phyloP scores from a whole-genome alignment of 1,140 invertebrate species.

The Penaeus japonicus region DNA sequence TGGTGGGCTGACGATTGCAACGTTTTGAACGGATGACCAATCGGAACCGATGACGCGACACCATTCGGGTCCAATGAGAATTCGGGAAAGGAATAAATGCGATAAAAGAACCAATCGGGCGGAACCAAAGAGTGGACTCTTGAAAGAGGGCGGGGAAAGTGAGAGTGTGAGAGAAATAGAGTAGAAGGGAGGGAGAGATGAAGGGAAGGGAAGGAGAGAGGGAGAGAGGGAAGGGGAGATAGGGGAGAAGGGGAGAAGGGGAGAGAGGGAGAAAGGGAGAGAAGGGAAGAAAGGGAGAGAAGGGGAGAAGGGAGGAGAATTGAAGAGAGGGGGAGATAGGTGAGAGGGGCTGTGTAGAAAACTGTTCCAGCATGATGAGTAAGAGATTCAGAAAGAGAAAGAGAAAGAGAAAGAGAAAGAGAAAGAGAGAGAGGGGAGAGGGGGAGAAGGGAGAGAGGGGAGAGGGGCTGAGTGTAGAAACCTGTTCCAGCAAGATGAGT shows the following conservation, averaged over 20 bases:
- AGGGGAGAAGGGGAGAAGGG: background rate
- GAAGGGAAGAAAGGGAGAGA: background rate
- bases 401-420: background rate
- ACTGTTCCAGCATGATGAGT: too few relatives aligned
- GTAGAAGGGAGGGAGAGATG: too few relatives aligned
- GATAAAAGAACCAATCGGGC: too few relatives aligned
- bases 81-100: too few relatives aligned
- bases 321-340: background rate
- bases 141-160: background rate
- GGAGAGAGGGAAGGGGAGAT: background rate
- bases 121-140: too few relatives aligned
- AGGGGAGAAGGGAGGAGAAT: background rate
- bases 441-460: background rate
- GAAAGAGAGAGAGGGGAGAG: background rate
- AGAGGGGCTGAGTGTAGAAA: background rate
- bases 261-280: background rate
- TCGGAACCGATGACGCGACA: too few relatives aligned
- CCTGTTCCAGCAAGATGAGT: too few relatives aligned
- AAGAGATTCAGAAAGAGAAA: background rate
- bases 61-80: too few relatives aligned
- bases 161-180: too few relatives aligned
- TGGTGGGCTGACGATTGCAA: too few relatives aligned
- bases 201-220: background rate
- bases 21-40: too few relatives aligned
- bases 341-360: too few relatives aligned